phyloP scores from a whole-genome alignment of 2,113 vertebrate genomes.

The Anoura caudifer region DNA sequence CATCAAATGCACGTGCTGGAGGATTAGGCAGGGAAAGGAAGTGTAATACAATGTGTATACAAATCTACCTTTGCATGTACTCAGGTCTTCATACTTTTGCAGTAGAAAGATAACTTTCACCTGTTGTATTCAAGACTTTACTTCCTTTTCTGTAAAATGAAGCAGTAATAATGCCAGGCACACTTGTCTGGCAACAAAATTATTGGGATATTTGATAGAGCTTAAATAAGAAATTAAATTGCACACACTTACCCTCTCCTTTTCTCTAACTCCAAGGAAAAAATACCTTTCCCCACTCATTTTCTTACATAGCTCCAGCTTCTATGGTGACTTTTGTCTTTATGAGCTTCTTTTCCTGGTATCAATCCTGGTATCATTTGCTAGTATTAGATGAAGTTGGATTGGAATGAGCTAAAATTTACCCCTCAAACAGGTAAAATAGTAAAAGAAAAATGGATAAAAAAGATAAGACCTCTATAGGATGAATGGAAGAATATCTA shows the following conservation, averaged over 20 bases:
- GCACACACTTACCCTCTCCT: neutral
- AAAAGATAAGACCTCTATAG: neutral
- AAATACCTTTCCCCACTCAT: neutral
- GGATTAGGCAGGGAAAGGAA: neutral
- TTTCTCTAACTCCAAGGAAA: neutral
- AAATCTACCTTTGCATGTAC: neutral
- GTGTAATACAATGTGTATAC: neutral
- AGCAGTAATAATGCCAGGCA: neutral
- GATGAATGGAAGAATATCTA: neutral
- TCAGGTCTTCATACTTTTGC: neutral
- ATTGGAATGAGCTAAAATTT: neutral
- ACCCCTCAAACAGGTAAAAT: neutral
- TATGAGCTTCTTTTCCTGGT: rapidly evolving
- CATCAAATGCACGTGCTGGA: neutral
- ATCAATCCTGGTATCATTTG: neutral
- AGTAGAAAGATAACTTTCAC: neutral
- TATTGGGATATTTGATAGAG: neutral
- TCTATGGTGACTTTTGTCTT: neutral
- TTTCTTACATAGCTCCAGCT: neutral
- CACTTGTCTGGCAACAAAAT: neutral
- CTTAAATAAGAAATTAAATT: constrained; percentile 9
- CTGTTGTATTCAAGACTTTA: neutral
- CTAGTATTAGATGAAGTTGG: neutral
- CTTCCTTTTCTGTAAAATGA: constrained; percentile 11
- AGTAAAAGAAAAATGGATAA: neutral